phyloP scores from a whole-genome alignment of 2,113 vertebrate species.

The Hymenochirus boettgeri region DNA sequence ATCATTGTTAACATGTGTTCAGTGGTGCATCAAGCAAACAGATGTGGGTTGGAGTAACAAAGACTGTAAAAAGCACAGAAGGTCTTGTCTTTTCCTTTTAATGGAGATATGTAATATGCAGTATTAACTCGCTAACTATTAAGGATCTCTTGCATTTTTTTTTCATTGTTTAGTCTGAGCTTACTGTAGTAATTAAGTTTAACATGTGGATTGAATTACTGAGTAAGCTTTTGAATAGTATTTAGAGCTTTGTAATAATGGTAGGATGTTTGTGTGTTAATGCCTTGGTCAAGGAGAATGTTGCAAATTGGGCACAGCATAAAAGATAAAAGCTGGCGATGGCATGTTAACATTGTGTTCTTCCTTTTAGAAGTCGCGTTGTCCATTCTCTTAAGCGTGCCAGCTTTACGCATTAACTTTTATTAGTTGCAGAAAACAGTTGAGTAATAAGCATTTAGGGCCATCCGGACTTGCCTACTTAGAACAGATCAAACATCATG shows the following conservation, averaged over 20 bases:
- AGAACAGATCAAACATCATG: too few species aligned
- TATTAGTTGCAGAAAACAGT: not conserved
- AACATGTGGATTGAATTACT: constrained; percentile 11
- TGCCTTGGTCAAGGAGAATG: not conserved
- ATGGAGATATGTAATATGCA: not conserved
- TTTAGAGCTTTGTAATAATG: constrained; percentile 40
- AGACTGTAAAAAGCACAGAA: not conserved
- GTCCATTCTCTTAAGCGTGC: not conserved
- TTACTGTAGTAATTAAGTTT: not conserved
- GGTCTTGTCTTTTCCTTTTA: not conserved
- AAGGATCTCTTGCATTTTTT: not conserved
- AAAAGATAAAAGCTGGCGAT: not conserved
- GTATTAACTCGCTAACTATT: constrained; percentile 3
- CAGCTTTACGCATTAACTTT: constrained; percentile 2
- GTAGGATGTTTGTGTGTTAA: not conserved
- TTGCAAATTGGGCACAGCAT: not conserved
- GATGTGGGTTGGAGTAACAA: constrained; percentile 17
- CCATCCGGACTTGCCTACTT: too few species aligned
- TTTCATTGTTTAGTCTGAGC: constrained; percentile 11
- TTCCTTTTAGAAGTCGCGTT: not conserved
- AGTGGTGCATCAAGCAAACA: constrained; percentile 29
- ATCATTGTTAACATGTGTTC: constrained; percentile 17
- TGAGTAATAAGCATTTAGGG: not conserved
- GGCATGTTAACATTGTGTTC: not conserved
- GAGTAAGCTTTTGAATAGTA: not conserved